Percentiles rank a stretch among this genome's conserved stretches.
phyloP scores from a whole-genome alignment of 2,888 invertebrate genomes.

The Sceliomorpha sp. region DNA sequence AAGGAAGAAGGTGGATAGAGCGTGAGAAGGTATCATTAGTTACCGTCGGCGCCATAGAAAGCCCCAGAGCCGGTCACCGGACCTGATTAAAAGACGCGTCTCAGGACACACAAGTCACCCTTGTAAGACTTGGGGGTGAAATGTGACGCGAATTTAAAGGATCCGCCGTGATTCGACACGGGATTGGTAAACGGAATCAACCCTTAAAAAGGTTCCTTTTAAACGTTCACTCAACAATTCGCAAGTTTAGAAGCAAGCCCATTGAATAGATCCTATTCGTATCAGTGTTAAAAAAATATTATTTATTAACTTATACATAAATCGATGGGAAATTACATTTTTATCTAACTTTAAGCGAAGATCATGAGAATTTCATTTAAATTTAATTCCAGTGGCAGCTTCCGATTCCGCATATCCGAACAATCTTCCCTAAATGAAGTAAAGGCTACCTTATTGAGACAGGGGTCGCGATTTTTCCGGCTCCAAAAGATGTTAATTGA shows the following conservation, averaged over 20 bases:
- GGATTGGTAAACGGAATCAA: constrained; percentile 66
- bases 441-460: constrained; percentile 81
- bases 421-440: constrained; percentile 80
- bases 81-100: constrained; percentile 76
- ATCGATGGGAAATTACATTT: constrained; percentile 5
- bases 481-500: constrained; percentile 78
- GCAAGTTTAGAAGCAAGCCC: constrained; percentile 51
- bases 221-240: constrained; percentile 63
- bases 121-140: constrained; percentile 70
- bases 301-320: too few relatives aligned
- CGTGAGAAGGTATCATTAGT: constrained; percentile 71
- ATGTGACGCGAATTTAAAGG: constrained; percentile 79
- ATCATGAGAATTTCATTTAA: constrained; percentile 73
- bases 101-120: constrained; percentile 61
- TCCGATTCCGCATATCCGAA: constrained; percentile 76
- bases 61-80: constrained; percentile 67
- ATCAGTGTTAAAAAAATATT: constrained; percentile 38
- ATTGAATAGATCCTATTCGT: constrained; percentile 56
- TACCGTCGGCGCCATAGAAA: constrained; percentile 70
- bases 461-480: constrained; percentile 80
- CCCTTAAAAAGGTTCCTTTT: constrained; percentile 73
- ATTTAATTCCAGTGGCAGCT: constrained; percentile 77
- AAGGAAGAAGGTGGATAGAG: constrained; percentile 51
- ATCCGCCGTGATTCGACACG: constrained; percentile 72
- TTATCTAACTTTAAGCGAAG: constrained; percentile 39